Conservation (phyloP, 2,888 invertebrate genomes). For the Empis stercorea region DNA sequence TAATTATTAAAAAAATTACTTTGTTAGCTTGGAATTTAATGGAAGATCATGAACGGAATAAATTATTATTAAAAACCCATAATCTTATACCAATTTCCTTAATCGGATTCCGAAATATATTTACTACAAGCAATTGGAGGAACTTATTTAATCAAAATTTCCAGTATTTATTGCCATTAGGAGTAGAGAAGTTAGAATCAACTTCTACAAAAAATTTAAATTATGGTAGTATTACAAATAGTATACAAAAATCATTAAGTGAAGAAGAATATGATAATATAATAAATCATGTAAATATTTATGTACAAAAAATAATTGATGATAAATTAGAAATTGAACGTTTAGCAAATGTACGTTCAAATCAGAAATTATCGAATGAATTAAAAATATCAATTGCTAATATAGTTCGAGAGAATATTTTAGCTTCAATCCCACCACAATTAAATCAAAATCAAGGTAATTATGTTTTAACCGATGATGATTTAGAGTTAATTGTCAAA, state of each 20-base stretch:
- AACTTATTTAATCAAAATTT: no score
- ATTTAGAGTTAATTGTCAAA: slow-evolving; percentile 25
- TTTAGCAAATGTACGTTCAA: slow-evolving; percentile 5
- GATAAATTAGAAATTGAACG: slow-evolving; percentile 23
- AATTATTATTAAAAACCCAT: slow-evolving; percentile 19
- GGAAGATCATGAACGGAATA: slow-evolving; percentile 33
- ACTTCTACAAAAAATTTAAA: slow-evolving; percentile 9
- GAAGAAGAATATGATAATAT: slow-evolving; percentile 31
- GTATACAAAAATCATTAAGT: slow-evolving; percentile 24
- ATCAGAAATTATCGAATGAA: slow-evolving; percentile 18
- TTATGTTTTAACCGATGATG: slow-evolving; percentile 19
- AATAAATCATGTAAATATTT: slow-evolving; percentile 30
- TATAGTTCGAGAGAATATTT: slow-evolving; percentile 26
- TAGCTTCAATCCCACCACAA: slow-evolving; percentile 13
- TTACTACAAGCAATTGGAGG: slow-evolving; percentile 2
- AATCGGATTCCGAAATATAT: slow-evolving; percentile 19
- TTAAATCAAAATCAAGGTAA: slow-evolving; percentile 14
- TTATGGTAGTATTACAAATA: slow-evolving; percentile 10
- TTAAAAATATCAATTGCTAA: slow-evolving; percentile 25
- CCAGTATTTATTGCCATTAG: no score
- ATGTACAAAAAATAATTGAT: slow-evolving; percentile 30
- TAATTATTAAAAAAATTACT: no score
- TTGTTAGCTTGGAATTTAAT: slow-evolving; percentile 28
- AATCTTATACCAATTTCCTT: slow-evolving; percentile 25
- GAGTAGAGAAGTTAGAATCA: no score